phyloP scores from a whole-genome alignment of 2,888 invertebrate species.

The Acanthacorydalis orientalis region DNA sequence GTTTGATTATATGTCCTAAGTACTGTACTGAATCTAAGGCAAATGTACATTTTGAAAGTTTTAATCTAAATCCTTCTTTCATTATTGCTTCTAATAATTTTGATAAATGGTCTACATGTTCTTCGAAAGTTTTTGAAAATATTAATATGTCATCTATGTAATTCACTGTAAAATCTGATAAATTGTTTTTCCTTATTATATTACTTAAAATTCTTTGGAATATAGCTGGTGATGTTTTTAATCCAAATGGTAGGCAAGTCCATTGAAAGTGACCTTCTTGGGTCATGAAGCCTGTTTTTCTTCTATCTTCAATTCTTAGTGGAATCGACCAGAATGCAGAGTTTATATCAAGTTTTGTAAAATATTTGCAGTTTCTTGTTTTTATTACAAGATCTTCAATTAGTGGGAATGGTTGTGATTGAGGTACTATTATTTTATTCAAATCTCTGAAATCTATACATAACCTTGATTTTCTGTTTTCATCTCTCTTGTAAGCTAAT shows the following conservation, averaged over 20 bases:
- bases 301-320: conserved; percentile 15
- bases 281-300: conserved; percentile 15
- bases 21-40: conserved; percentile 10
- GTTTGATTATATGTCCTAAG: conserved; percentile 10
- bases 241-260: conserved; percentile 11
- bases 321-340: conserved; percentile 22
- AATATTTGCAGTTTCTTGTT: conserved; percentile 18
- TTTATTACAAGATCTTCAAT: conserved; percentile 17
- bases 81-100: conserved; percentile 9
- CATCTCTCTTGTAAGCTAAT: conserved; percentile 11
- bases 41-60: conserved; percentile 12
- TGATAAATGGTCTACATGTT: conserved; percentile 11
- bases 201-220: conserved; percentile 11
- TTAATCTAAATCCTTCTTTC: conserved; percentile 12
- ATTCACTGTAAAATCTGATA: conserved; percentile 9
- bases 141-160: conserved; percentile 7
- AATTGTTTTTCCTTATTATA: conserved; percentile 10
- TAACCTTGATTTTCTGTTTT: conserved; percentile 14
- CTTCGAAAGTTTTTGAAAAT: conserved; percentile 9
- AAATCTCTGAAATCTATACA: conserved; percentile 17
- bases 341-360: conserved; percentile 18
- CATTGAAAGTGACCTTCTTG: conserved; percentile 13
- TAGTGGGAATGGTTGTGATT: conserved; percentile 18
- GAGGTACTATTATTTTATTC: conserved; percentile 17
- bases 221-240: conserved; percentile 11